Evolutionary conservation across 2,797 vertebrate genomes (phyloP), one percentile per base, ranked within the genome.

Genomic region (Phoeniculus purpureus): DNA sequence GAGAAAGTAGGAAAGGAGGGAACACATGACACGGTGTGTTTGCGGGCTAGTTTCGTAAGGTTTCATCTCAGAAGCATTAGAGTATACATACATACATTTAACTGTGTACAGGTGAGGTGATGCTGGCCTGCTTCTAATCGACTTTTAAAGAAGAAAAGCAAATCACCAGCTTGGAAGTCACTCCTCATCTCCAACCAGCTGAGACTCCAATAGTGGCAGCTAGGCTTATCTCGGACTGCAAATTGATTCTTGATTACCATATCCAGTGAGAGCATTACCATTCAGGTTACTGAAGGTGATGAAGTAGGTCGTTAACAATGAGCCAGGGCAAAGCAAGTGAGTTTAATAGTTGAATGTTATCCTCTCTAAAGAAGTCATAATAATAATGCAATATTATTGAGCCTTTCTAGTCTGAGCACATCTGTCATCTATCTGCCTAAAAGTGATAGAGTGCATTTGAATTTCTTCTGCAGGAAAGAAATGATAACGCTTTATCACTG

Each of bases 281-380:
- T 91, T 92, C 61, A 74, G 72, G 65, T 85, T 92, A 71, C 66
- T 93, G 86, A 83, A 89, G 85, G 88, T 91, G 95, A 95, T 96
- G 93, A 93, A 97, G 81, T 47, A 68, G 32, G 72, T 89, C 84
- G 25, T 94, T 96, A 94, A 96, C 82, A 93, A 86, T 59, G 59
- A 94, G 73, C 72, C 76, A 91, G 81, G 85, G 92, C 62, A 94
- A 96, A 94, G 45, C 91, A 92, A 92, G 84, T 75, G 70, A 93
- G 94, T 96, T 94, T 90, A 94, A 90, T 84, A 90, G 87, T 50
- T 82, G 65, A 94, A 95, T 83, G 55, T 91, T 90, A 85, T 90
- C 81, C 62, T 88, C 85, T 94, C 59, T 74, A 70, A 74, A 95
- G 91, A 80, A 66, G 84, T 88, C 81, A 92, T 94, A 60, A 96